Percentiles rank a stretch among this genome's conserved stretches.
phyloP scores from a whole-genome alignment of 2,888 invertebrate genomes.

The Tenodera sinensis region DNA sequence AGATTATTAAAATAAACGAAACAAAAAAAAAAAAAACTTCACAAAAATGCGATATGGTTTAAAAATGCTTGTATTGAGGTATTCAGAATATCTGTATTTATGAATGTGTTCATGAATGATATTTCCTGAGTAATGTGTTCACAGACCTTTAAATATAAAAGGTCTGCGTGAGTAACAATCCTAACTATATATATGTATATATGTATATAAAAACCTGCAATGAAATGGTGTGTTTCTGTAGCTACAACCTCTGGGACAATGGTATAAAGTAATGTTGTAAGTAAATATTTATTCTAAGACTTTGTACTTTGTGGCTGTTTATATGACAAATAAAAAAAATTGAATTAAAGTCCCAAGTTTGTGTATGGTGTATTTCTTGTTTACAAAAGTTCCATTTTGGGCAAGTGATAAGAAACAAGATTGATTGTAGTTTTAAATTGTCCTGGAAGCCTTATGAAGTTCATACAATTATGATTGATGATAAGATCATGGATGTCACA shows the following conservation, averaged over 20 bases:
- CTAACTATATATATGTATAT: neutral
- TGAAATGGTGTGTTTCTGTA: neutral
- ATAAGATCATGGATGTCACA: neutral
- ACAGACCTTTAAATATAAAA: neutral
- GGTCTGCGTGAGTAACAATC: neutral
- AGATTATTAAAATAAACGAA: neutral
- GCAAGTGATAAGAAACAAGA: neutral
- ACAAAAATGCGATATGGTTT: neutral
- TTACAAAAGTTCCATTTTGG: neutral
- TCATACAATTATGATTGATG: neutral
- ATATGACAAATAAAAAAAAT: neutral
- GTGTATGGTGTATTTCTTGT: constrained; percentile 6
- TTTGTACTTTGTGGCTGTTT: constrained; percentile 23
- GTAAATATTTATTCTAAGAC: neutral
- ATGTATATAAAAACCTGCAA: neutral
- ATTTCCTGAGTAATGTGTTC: neutral
- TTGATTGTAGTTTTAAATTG: neutral
- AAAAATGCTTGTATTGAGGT: neutral
- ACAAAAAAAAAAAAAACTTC: neutral
- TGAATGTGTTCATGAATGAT: neutral
- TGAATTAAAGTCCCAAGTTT: constrained; percentile 18
- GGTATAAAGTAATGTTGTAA: neutral
- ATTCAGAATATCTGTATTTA: neutral
- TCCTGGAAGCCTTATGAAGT: neutral
- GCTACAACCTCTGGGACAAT: neutral